Evolutionary conservation across 1,140 invertebrate species (phyloP).

Genomic region (Apis florea): DNA sequence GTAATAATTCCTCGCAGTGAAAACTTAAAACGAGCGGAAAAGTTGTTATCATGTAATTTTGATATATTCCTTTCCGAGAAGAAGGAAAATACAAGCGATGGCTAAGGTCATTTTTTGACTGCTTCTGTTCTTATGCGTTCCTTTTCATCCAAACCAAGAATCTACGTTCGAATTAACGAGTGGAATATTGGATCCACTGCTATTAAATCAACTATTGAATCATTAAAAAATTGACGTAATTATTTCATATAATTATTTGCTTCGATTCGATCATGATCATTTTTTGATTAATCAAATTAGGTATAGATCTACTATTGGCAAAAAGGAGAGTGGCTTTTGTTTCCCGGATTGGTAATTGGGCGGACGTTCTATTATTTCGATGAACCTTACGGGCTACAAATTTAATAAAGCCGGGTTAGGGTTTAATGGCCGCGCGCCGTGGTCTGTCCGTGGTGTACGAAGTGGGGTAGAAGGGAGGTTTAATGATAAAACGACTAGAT

Average conservation of each 20-base stretch:
- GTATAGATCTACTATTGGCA: too few relatives aligned
- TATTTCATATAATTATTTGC: too few relatives aligned
- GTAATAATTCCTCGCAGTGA: too few relatives aligned
- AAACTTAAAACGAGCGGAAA: background rate
- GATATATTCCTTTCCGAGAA: too few relatives aligned
- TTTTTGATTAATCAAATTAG: too few relatives aligned
- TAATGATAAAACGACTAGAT: slow-evolving; percentile 75
- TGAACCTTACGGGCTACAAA: slow-evolving; percentile 49
- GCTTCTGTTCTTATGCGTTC: too few relatives aligned
- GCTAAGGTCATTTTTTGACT: background rate
- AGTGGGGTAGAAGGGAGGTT: slow-evolving; percentile 2
- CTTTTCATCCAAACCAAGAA: too few relatives aligned
- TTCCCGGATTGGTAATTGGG: background rate
- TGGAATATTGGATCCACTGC: too few relatives aligned
- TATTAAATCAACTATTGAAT: too few relatives aligned
- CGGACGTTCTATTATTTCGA: slow-evolving; percentile 38
- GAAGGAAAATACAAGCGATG: too few relatives aligned
- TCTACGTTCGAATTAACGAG: background rate
- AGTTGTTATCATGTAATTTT: background rate
- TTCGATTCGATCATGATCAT: too few relatives aligned
- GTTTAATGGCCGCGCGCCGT: slow-evolving; percentile 48
- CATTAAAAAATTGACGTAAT: too few relatives aligned
- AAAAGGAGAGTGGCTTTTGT: background rate
- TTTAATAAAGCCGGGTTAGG: slow-evolving; percentile 60
- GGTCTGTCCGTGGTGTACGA: background rate